These are phyloP conservation scores for Eremobia ochroleuca DNA, from an alignment of 2,888 invertebrate species.

Conservation along the genomic window DNA sequence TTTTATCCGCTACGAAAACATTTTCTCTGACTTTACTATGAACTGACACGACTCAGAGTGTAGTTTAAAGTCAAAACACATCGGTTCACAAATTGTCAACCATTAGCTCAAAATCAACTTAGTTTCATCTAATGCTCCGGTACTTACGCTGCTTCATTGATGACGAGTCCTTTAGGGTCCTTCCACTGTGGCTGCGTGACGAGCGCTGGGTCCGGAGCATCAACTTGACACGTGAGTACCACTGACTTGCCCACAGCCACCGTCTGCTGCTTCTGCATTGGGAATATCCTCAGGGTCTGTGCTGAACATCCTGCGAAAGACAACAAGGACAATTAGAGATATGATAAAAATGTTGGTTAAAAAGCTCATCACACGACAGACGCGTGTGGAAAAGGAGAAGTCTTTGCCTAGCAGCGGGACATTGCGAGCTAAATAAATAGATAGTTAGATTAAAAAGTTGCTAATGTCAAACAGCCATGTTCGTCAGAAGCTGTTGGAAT, in stretches of 20 bases:
- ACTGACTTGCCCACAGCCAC: constrained; percentile 94
- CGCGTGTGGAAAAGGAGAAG: background rate
- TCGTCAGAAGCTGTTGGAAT: background rate
- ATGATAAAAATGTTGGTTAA: background rate
- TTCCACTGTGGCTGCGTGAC: constrained; percentile 95
- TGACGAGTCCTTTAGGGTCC: constrained; percentile 93
- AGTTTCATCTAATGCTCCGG: background rate
- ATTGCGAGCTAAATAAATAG: background rate
- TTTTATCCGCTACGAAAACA: background rate
- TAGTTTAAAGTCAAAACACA: background rate
- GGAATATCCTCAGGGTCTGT: constrained; percentile 93
- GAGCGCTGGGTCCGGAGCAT: constrained; percentile 92
- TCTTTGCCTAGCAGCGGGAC: background rate
- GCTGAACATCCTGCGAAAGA: constrained; percentile 83
- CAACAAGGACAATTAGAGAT: constrained; percentile 8
- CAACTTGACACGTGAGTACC: constrained; percentile 95
- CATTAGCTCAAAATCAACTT: background rate
- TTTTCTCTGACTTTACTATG: background rate
- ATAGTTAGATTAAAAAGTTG: background rate
- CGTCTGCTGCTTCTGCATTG: constrained; percentile 92
- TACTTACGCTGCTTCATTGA: constrained; percentile 93
- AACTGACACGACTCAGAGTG: too few relatives aligned
- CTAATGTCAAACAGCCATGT: background rate
- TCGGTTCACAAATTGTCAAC: background rate
- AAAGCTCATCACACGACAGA: background rate